Evolutionary conservation across 2,797 vertebrate species (phyloP), one percentile per base, ranked within the genome.

Genomic region (Melanotaenia boesemani): DNA sequence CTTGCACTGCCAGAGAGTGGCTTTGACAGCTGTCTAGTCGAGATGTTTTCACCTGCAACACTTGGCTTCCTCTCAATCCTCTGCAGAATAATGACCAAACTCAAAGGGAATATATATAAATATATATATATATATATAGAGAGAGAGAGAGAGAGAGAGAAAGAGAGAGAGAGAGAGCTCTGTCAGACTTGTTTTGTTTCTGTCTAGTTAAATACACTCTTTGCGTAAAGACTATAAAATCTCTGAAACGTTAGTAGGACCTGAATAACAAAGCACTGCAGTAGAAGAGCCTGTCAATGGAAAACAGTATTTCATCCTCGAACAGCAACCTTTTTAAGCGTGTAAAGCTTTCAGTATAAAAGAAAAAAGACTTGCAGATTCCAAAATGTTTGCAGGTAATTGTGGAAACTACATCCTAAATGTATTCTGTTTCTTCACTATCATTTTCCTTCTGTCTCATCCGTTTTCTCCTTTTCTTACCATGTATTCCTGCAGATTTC

Each of bases 11-110:
- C 77, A 84, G 74, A 13, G 72, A 88, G 74, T 24, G 83, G 80
- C 83, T 89, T 79, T 89, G 90, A 90, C 91, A 91, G 89, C 84
- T 89, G 89, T 90, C 89, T 75, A 34, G 83, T 87, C 74, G 28
- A 81, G 88, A 90, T 24, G 87, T 84, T 86, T 77, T 87, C 82
- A 90, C 86, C 87, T 88, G 89, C 78, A 87, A 88, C 83, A 89
- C 86, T 84, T 26, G 67, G 68, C 81, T 86, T 87, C 86, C 86
- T 86, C 77, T 76, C 81, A n/a, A 79, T 76, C 72, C 82, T 16
- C 64, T 67, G 83, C 86, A 80, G 75, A 90, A 86, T 88, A 86
- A 93, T 77, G 84, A 85, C 83, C 81, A 54, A 71, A 86, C 74
- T 80, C 79, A 80, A 28, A 65, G 32, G 4, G 30, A 34, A 26